phyloP scores from a whole-genome alignment of 1,140 invertebrate genomes.

The Drosophila lini region DNA sequence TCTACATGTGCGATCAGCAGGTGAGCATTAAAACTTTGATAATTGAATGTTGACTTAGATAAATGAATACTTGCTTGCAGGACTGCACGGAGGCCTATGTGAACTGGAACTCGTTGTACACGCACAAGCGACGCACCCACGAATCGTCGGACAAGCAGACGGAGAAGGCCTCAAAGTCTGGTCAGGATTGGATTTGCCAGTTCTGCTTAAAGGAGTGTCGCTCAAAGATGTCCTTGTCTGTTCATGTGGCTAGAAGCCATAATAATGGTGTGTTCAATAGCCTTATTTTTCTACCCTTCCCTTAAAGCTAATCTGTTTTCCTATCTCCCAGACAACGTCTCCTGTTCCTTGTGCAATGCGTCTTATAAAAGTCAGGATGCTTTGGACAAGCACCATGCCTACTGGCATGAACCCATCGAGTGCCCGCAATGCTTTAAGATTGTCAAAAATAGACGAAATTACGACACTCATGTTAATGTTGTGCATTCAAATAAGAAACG shows the following conservation, averaged over 20 bases:
- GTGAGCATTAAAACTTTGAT: slow-evolving; percentile 6
- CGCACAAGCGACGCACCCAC: slow-evolving; percentile 69
- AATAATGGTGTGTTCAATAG: slow-evolving; percentile 61
- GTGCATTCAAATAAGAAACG: slow-evolving; percentile 75
- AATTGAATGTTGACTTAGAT: no score
- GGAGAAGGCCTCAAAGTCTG: slow-evolving; percentile 11
- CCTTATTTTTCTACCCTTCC: background rate
- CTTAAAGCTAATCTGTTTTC: background rate
- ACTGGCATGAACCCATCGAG: slow-evolving; percentile 63
- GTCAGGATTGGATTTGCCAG: slow-evolving; percentile 65
- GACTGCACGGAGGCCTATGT: slow-evolving; percentile 61
- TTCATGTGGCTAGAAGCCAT: slow-evolving; percentile 79
- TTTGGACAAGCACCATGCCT: slow-evolving; percentile 62
- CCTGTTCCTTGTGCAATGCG: slow-evolving; percentile 57
- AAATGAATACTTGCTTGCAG: slow-evolving; percentile 17
- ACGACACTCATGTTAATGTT: slow-evolving; percentile 64
- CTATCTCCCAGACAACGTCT: slow-evolving; percentile 59
- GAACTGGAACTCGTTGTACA: slow-evolving; percentile 72
- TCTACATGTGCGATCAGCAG: slow-evolving; percentile 69
- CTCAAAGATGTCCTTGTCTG: slow-evolving; percentile 78
- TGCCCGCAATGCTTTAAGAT: slow-evolving; percentile 68
- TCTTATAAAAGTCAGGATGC: slow-evolving; percentile 65
- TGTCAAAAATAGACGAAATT: slow-evolving; percentile 73
- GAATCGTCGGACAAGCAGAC: slow-evolving; percentile 23
- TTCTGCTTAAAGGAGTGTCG: slow-evolving; percentile 71